Evolutionary conservation across 2,797 vertebrate genomes (phyloP).

Genomic region (Eurystomus glaucurus): DNA sequence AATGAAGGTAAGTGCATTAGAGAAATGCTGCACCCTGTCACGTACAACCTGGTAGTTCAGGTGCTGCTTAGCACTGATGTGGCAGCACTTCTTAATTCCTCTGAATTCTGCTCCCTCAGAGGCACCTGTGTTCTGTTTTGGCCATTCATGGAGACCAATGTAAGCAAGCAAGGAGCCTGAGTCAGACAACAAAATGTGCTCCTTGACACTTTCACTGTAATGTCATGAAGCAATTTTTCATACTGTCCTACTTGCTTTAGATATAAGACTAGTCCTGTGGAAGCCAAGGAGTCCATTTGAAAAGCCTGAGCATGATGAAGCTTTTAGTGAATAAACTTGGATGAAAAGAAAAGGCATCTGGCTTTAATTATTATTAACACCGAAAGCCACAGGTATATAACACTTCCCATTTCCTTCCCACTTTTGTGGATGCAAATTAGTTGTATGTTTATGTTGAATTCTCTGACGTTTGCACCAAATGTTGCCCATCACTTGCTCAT

Average conservation of each 20-base stretch:
- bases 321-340: background rate
- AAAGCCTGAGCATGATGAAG: background rate
- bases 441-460: background rate
- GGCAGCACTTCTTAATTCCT: background rate
- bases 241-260: background rate
- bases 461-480: background rate
- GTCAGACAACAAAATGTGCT: background rate
- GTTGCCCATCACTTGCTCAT: background rate
- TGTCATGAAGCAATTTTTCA: background rate
- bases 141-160: background rate
- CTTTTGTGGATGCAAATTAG: background rate
- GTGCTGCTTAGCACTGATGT: background rate
- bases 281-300: background rate
- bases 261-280: background rate
- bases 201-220: background rate
- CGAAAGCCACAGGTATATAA: background rate
- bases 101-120: background rate
- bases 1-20: background rate
- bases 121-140: background rate
- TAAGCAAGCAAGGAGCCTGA: background rate
- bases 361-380: background rate
- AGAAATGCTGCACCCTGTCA: background rate
- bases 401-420: background rate
- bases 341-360: background rate
- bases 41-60: accelerated